Base-by-base conservation (phyloP, 1,140 invertebrate species). In the Aphelenchoides fujianensis region DNA sequence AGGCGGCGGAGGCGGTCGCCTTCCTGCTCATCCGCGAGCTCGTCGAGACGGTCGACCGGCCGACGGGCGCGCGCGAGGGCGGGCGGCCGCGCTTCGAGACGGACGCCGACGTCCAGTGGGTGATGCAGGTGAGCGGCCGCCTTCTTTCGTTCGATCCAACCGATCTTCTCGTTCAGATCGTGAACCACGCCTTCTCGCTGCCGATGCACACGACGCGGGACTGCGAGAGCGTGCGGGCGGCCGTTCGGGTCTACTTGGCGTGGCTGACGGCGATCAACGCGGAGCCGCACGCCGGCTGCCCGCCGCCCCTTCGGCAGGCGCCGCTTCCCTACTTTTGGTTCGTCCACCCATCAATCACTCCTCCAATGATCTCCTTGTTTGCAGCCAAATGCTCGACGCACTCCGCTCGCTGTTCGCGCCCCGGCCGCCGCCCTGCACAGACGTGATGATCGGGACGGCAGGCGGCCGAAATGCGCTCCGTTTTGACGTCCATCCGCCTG, bases 201-300 rank as follows among this genome's bases (percentile, higher is more conserved):
- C 73, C 73, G 12, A 77, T 78, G 48, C 35, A 31, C n/a, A 36
- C 68, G 19, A 54, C 28, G 48, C 55, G 48, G 35, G 67, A 67
- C 27, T 79, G 72, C 23, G 63, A 76, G 54, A 78, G 77, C 19
- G 41, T 78, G 31, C 67, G 74, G 30, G 28, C 74, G 3, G 76
- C 76, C 30, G 73, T 80, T 1, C 68, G 78, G n/a, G 69, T 78
- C 62, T 78, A 78, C 53, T 53, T 80, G 41, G 78, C 76, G n/a
- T 77, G 76, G 76, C 37, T 57, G 3, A 54, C 71, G 16, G 62
- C 78, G 32, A 35, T 77, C 23, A 77, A 74, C 36, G 48, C 41
- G 31, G 41, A 74, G 16, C 73, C 68, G 16, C 78, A 79, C 54
- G 28, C 41, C 19, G 62, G 27, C 30, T 80, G 78, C 52, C 76